These are phyloP conservation scores for Stenchaetothrips biformis DNA, from an alignment of 2,888 invertebrate genomes.

Conservation along the genomic window DNA sequence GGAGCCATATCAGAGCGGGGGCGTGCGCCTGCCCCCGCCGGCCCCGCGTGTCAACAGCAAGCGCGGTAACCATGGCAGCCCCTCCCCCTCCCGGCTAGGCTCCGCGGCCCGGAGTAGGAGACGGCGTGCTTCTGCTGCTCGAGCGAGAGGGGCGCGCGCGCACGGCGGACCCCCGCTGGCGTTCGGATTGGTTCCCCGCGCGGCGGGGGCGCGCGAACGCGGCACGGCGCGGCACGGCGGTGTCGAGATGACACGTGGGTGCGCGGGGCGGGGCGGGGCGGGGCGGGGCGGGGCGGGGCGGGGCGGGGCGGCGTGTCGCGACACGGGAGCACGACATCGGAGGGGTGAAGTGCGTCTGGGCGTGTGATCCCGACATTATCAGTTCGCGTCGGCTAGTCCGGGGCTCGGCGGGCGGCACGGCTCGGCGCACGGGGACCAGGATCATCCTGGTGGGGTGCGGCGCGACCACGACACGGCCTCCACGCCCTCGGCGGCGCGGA, in stretches of 20 bases:
- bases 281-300: neutral
- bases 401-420: neutral
- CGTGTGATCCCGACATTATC: neutral
- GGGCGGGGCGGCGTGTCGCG: neutral
- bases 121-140: no score
- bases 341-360: slow-evolving; percentile 1
- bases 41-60: neutral
- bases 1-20: no score
- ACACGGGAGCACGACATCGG: neutral
- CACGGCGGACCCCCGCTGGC: slow-evolving; percentile 7
- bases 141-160: neutral
- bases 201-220: neutral
- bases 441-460: neutral
- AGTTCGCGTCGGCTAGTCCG: no score
- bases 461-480: no score
- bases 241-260: neutral
- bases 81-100: no score
- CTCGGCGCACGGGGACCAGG: neutral
- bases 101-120: no score
- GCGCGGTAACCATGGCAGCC: neutral
- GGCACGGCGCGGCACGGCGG: neutral
- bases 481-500: no score
- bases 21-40: neutral
- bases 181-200: slow-evolving; percentile 9
- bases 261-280: neutral